Percentiles rank a stretch among this genome's conserved stretches.
phyloP scores from a whole-genome alignment of 2,888 invertebrate species.

The Ochlodes sylvanus region DNA sequence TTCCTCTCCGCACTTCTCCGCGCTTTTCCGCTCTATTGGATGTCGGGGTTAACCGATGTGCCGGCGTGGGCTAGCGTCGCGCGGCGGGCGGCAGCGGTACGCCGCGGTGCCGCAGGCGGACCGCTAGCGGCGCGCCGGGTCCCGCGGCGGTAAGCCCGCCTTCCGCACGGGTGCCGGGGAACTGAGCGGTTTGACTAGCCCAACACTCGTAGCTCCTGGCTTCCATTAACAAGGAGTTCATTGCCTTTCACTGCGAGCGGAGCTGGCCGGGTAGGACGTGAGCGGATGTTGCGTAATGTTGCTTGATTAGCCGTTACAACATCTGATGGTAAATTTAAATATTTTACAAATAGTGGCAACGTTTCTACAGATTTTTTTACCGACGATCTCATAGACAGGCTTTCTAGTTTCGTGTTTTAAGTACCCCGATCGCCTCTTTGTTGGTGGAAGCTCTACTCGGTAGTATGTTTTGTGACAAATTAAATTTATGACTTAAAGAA shows the following conservation, averaged over 20 bases:
- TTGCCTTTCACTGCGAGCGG: conserved; percentile 45
- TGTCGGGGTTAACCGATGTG: background rate
- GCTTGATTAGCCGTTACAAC: too few species aligned
- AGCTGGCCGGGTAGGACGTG: conserved; percentile 30
- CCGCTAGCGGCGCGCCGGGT: conserved; percentile 51
- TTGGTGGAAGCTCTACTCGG: conserved; percentile 12
- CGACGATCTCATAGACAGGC: background rate
- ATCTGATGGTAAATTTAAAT: too few species aligned
- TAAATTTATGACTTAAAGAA: background rate
- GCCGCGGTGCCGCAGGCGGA: conserved; percentile 66
- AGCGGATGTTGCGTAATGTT: background rate
- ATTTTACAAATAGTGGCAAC: too few species aligned
- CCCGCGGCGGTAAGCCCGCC: conserved; percentile 41
- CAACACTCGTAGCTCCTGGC: background rate
- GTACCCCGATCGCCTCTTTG: background rate
- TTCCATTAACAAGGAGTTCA: conserved; percentile 12
- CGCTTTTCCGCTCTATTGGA: too few species aligned
- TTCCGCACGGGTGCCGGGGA: conserved; percentile 14
- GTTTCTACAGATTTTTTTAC: too few species aligned
- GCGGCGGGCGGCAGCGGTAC: conserved; percentile 59
- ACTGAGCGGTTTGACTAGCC: conserved; percentile 5
- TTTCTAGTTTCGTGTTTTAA: background rate
- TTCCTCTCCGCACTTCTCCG: too few species aligned
- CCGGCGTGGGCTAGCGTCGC: conserved; percentile 60
- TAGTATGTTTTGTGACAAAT: background rate